Conservation (phyloP, 2,113 vertebrate species). For the Xyliphius kryptos region DNA sequence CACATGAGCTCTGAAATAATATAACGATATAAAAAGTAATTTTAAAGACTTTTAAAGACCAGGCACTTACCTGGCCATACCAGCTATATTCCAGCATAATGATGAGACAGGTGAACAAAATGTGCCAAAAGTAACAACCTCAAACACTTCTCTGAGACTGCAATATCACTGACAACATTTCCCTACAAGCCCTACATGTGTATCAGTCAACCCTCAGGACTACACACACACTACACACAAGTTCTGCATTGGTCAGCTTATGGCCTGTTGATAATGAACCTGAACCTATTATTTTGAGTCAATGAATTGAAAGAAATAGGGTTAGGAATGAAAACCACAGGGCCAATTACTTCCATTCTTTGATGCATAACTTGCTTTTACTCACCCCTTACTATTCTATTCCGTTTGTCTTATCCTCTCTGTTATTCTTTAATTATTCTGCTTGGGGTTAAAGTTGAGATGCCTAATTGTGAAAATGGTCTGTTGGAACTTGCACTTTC, state of each 20-base stretch:
- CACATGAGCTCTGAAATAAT: no score
- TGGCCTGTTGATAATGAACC: constrained; percentile 99
- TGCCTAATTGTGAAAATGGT: constrained; percentile 93
- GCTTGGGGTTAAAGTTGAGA: constrained; percentile 90
- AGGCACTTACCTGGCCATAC: constrained; percentile 96
- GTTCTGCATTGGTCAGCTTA: constrained; percentile 87
- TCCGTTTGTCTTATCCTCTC: constrained; percentile 98
- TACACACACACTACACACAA: constrained; percentile 44
- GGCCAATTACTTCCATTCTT: constrained; percentile 99
- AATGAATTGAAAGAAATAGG: constrained; percentile 99
- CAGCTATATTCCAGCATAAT: constrained; percentile 96
- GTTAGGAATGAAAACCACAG: constrained; percentile 98
- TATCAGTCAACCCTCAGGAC: constrained; percentile 42
- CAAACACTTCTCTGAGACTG: no score
- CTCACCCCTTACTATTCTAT: constrained; percentile 91
- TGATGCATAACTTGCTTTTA: constrained; percentile 94
- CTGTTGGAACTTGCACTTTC: no score
- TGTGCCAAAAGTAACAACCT: no score
- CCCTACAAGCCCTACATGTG: no score
- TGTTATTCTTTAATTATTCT: constrained; percentile 99
- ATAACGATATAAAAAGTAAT: no score
- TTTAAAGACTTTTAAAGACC: no score
- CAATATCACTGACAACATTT: no score
- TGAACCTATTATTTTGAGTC: constrained; percentile 99
- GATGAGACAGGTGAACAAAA: constrained; percentile 54